Conservation (phyloP, 1,140 invertebrate genomes). For the Myzus persicae region DNA sequence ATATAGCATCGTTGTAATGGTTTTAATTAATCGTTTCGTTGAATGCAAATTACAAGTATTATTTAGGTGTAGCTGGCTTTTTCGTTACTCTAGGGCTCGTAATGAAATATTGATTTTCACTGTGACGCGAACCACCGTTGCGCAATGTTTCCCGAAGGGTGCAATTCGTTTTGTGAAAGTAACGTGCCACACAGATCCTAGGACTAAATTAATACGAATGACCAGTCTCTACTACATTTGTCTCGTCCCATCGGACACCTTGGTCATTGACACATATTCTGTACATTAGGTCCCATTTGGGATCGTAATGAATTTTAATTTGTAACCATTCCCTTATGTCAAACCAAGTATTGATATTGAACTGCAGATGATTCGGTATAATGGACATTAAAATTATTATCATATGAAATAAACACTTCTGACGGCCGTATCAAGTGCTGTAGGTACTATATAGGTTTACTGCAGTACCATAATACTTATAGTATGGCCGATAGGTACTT, state of each 20-base stretch:
- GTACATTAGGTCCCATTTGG: slow-evolving; percentile 23
- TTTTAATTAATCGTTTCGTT: background rate
- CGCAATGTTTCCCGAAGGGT: slow-evolving; percentile 39
- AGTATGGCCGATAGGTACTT: background rate
- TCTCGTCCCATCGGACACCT: slow-evolving; percentile 30
- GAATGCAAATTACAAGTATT: background rate
- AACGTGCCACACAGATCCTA: background rate
- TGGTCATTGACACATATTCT: background rate
- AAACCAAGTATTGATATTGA: background rate
- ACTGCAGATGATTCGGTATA: background rate
- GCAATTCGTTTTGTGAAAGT: background rate
- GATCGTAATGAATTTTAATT: slow-evolving; percentile 52
- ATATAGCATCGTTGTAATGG: background rate
- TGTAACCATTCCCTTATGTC: background rate
- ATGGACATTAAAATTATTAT: background rate
- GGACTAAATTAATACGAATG: slow-evolving; percentile 47
- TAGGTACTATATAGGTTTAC: too few relatives aligned
- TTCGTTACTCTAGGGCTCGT: background rate
- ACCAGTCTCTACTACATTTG: slow-evolving; percentile 5
- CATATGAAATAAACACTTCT: background rate
- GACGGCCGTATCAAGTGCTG: background rate
- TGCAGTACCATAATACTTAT: background rate
- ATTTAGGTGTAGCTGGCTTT: background rate
- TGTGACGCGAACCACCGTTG: background rate
- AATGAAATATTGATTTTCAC: slow-evolving; percentile 28